Conservation (phyloP, 2,797 vertebrate species). For the Eidolon dupreanum region DNA sequence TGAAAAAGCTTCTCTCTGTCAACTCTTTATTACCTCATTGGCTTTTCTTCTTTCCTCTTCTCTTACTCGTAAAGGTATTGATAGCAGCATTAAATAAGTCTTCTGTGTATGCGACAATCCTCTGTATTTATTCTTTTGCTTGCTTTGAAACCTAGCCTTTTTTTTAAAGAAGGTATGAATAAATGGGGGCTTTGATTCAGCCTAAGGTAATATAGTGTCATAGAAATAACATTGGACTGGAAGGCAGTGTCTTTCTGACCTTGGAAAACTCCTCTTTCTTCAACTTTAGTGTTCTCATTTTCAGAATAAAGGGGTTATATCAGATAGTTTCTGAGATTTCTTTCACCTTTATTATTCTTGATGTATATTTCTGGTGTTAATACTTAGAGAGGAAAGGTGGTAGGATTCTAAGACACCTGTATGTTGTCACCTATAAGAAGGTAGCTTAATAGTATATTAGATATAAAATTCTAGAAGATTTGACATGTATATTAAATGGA, state of each 20-base stretch:
- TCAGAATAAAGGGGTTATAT: background rate
- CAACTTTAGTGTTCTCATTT: conserved; percentile 1
- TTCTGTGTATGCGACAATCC: conserved; percentile 1
- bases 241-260: background rate
- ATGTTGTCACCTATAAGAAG: background rate
- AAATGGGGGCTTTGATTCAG: background rate
- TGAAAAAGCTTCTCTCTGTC: conserved; percentile 61
- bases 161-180: background rate
- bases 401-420: background rate
- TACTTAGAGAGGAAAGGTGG: background rate
- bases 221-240: background rate
- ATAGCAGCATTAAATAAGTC: conserved; percentile 27
- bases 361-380: background rate
- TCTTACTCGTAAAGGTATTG: conserved; percentile 23
- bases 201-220: background rate
- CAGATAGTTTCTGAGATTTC: conserved; percentile 1
- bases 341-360: conserved; percentile 31
- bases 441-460: background rate
- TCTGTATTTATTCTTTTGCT: conserved; percentile 40
- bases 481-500: background rate
- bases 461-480: background rate
- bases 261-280: background rate
- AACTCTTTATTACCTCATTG: conserved; percentile 34
- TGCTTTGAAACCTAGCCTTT: background rate
- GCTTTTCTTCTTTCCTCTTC: conserved; percentile 48